Percentiles rank a stretch among this genome's conserved stretches.
phyloP scores from a whole-genome alignment of 2,888 invertebrate species.

The Empis livida region DNA sequence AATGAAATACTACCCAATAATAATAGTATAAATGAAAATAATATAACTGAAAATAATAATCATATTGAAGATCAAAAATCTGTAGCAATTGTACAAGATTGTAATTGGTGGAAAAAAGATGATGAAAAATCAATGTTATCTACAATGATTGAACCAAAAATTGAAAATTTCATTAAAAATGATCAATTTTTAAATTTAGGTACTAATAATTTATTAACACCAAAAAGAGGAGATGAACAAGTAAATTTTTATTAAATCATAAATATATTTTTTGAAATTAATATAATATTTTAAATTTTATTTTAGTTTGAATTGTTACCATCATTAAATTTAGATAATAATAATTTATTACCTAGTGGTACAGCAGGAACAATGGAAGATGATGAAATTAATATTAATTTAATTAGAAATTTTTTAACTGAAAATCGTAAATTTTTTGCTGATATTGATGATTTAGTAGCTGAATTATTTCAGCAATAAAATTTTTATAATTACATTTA shows the following conservation, averaged over 20 bases:
- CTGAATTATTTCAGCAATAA: slow-evolving; percentile 4
- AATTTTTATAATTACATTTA: not conserved
- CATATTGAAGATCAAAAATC: slow-evolving; percentile 1
- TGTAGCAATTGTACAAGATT: slow-evolving; percentile 5
- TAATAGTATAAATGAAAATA: not conserved
- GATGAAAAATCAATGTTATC: not conserved
- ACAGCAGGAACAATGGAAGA: not conserved
- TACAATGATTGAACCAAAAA: too few relatives aligned
- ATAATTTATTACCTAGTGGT: not conserved
- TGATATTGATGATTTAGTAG: slow-evolving; percentile 5
- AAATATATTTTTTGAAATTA: too few relatives aligned
- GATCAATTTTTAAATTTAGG: slow-evolving; percentile 8
- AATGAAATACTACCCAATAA: too few relatives aligned
- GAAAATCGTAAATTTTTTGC: slow-evolving; percentile 4
- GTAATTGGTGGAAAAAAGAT: slow-evolving; percentile 6
- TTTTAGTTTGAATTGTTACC: too few relatives aligned
- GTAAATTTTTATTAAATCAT: not conserved
- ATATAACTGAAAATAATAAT: not conserved
- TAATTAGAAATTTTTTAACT: slow-evolving; percentile 3
- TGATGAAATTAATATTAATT: slow-evolving; percentile 3
- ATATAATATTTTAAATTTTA: too few relatives aligned
- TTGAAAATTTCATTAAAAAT: not conserved
- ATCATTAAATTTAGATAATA: too few relatives aligned
- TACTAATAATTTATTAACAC: slow-evolving; percentile 4
- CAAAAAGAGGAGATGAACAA: slow-evolving; percentile 3